phyloP scores from a whole-genome alignment of 2,888 invertebrate species.

The Hermaeophaga mercurialis region DNA sequence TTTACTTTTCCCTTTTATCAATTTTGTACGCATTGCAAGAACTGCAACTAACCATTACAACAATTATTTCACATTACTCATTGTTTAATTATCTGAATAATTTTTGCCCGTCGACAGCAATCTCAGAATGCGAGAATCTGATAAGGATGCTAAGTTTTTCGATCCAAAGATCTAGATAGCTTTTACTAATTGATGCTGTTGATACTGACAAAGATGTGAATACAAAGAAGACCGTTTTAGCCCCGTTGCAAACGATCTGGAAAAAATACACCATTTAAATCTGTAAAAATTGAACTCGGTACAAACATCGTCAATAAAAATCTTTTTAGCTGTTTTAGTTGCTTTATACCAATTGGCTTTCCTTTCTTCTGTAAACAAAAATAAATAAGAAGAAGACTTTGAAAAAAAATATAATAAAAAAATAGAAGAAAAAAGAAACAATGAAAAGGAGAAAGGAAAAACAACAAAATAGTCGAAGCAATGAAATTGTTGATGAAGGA shows the following conservation, averaged over 20 bases:
- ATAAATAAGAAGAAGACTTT: too few relatives aligned
- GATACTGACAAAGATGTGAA: slow-evolving; percentile 19
- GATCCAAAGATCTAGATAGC: slow-evolving; percentile 15
- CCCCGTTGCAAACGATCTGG: background rate
- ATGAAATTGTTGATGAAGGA: too few relatives aligned
- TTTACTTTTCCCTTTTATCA: background rate
- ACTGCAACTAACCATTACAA: background rate
- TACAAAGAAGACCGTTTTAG: slow-evolving; percentile 6
- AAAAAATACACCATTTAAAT: too few relatives aligned
- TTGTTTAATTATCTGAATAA: slow-evolving; percentile 8
- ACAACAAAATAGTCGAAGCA: too few relatives aligned
- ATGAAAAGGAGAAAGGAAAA: too few relatives aligned
- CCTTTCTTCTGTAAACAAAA: too few relatives aligned
- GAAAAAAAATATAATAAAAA: too few relatives aligned
- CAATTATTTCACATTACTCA: slow-evolving; percentile 16
- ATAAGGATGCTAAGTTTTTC: slow-evolving; percentile 9
- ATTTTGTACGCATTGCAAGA: background rate
- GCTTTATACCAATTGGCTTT: too few relatives aligned
- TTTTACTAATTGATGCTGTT: slow-evolving; percentile 16
- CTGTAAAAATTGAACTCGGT: too few relatives aligned
- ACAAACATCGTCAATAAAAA: too few relatives aligned
- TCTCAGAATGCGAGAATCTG: slow-evolving; percentile 12
- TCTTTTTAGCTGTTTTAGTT: too few relatives aligned
- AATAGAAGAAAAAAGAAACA: too few relatives aligned
- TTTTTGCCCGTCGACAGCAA: slow-evolving; percentile 10